These are phyloP conservation scores for Andricus quercusramuli DNA, from an alignment of 2,888 invertebrate genomes.

Conservation along the genomic window DNA sequence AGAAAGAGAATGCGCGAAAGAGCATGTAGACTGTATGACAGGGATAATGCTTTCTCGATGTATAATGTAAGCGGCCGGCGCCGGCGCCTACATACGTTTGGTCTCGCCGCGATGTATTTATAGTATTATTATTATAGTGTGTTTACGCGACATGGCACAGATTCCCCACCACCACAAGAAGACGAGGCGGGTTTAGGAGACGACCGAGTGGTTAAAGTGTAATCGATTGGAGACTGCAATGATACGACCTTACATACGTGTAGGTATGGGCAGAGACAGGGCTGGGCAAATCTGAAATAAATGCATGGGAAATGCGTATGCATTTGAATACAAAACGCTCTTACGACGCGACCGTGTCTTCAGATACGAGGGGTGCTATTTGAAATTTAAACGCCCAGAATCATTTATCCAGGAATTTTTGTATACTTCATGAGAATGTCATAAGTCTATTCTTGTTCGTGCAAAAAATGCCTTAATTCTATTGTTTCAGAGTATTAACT, in stretches of 20 bases:
- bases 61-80: slow-evolving; percentile 67
- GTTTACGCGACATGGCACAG: slow-evolving; percentile 73
- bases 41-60: slow-evolving; percentile 66
- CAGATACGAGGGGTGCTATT: slow-evolving; percentile 17
- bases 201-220: slow-evolving; percentile 45
- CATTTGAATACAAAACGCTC: slow-evolving; percentile 32
- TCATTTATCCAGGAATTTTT: slow-evolving; percentile 22
- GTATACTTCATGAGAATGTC: not conserved
- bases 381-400: slow-evolving; percentile 36
- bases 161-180: slow-evolving; percentile 59
- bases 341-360: slow-evolving; percentile 13
- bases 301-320: slow-evolving; percentile 29
- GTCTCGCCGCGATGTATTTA: slow-evolving; percentile 69
- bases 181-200: slow-evolving; percentile 41
- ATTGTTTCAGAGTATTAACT: slow-evolving; percentile 1
- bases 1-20: slow-evolving; percentile 46
- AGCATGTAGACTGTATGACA: slow-evolving; percentile 60
- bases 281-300: slow-evolving; percentile 38
- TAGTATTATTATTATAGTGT: slow-evolving; percentile 73
- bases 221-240: slow-evolving; percentile 35
- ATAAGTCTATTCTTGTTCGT: slow-evolving; percentile 32
- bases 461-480: not conserved
- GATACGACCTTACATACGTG: slow-evolving; percentile 19
- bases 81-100: slow-evolving; percentile 71
- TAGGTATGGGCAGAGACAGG: slow-evolving; percentile 1